Base-by-base conservation (phyloP, 1,140 invertebrate species). In the Musca vetustissima region DNA sequence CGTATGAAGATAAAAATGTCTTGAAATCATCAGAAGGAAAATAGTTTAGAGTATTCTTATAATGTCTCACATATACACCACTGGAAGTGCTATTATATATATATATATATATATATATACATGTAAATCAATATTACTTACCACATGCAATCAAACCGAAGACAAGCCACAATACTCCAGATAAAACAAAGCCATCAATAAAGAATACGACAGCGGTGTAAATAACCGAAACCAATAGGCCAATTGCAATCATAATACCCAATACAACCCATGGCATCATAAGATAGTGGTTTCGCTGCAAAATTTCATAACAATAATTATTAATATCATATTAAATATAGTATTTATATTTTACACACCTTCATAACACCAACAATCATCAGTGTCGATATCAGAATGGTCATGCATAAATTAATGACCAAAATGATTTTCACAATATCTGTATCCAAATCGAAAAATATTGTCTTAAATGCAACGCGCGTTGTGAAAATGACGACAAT, bases 191-290 rank as follows among this genome's bases (percentile, higher is more conserved):
- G 15, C 80, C 81, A 64, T 91, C 85, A 48, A 91, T 85, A 76
- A 90, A 91, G 78, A 90, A 89, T 28, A 88, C 87, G 67, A 93
- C 88, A 14, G 88, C 86, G 1, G 91, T 93, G 74, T 91, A 92
- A 36, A 93, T 85, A 21, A 93, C 86, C 66, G 90, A 92, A 67
- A 93, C 88, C 21, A 92, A 79, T 52, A 93, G 76, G 7, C 89
- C 90, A 67, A 93, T 85, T 0, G 89, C 89, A 32, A 93, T 83
- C 85, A 93, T 90, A 36, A 93, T 87, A 0, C 90, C 91, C 22
- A 93, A 82, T 24, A 92, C 86, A 15, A 94, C 90, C 90, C 91
- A 94, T 28, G 92, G 92, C 21, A 93, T 83, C 91, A 93, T 92
- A 71, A 92, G 81, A 81, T 89, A 92, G 69, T 89, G 90, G 73